Evolutionary conservation across 2,888 invertebrate genomes (phyloP).

Genomic region (Platycheirus albimanus): DNA sequence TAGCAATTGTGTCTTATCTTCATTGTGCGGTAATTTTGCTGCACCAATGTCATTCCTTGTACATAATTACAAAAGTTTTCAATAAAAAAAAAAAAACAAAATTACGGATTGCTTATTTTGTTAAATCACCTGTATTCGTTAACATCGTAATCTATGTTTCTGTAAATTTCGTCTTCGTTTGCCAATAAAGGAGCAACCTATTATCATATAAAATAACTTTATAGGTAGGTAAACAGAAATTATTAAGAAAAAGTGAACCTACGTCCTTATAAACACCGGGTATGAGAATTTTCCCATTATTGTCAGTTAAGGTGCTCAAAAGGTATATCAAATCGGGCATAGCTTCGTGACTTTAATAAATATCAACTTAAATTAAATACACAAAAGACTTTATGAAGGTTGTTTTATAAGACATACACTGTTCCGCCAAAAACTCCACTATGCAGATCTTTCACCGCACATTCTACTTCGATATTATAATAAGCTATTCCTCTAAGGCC

Average conservation of each 20-base stretch:
- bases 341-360: slow-evolving; percentile 88
- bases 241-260: not conserved
- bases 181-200: slow-evolving; percentile 86
- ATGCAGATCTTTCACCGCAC: slow-evolving; percentile 96
- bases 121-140: slow-evolving; percentile 86
- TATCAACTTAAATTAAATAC: not conserved
- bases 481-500: slow-evolving; percentile 97
- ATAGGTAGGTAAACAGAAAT: not conserved
- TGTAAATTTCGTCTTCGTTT: slow-evolving; percentile 89
- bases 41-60: slow-evolving; percentile 87
- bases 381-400: not conserved
- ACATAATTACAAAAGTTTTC: not conserved
- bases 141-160: slow-evolving; percentile 93
- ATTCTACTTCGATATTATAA: slow-evolving; percentile 93
- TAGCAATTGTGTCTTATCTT: slow-evolving; percentile 91
- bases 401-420: slow-evolving; percentile 83
- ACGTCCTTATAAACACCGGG: slow-evolving; percentile 93
- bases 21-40: slow-evolving; percentile 87
- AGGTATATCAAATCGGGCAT: slow-evolving; percentile 96
- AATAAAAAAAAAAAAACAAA: not conserved
- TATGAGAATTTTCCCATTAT: slow-evolving; percentile 92
- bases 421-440: slow-evolving; percentile 98
- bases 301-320: slow-evolving; percentile 92
- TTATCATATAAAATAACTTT: slow-evolving; percentile 78
- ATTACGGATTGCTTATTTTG: not conserved